Conservation (phyloP, 2,797 vertebrate genomes). For the Zonotrichia albicollis region DNA sequence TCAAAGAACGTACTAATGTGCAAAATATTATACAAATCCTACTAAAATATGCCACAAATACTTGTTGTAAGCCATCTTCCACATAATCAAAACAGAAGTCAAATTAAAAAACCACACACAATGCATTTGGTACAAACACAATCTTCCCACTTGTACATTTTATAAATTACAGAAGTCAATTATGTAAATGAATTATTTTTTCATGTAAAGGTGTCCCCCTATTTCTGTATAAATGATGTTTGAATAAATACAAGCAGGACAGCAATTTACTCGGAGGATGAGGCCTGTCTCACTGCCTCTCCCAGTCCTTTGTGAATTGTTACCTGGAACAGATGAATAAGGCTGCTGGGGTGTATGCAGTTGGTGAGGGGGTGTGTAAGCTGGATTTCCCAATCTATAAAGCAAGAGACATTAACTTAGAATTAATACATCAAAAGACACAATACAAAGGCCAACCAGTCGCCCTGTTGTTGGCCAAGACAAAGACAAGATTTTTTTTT, state of each 20-base stretch:
- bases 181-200: background rate
- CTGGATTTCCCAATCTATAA: slow-evolving; percentile 68
- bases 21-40: background rate
- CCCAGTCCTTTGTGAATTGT: background rate
- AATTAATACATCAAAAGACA: background rate
- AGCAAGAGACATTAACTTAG: slow-evolving; percentile 17
- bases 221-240: background rate
- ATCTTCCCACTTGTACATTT: background rate
- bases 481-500: background rate
- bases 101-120: background rate
- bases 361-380: slow-evolving; percentile 41
- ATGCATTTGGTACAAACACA: background rate
- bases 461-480: background rate
- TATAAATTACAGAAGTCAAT: background rate
- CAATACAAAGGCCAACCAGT: background rate
- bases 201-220: background rate
- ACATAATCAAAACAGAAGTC: background rate
- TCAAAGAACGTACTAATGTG: background rate
- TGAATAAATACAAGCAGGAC: background rate
- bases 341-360: slow-evolving; percentile 77
- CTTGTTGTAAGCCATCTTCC: background rate
- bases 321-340: slow-evolving; percentile 85
- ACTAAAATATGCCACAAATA: background rate
- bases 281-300: background rate
- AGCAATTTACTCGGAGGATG: background rate